Conservation (phyloP, 2,888 invertebrate species). For the Calameuta filiformis region DNA sequence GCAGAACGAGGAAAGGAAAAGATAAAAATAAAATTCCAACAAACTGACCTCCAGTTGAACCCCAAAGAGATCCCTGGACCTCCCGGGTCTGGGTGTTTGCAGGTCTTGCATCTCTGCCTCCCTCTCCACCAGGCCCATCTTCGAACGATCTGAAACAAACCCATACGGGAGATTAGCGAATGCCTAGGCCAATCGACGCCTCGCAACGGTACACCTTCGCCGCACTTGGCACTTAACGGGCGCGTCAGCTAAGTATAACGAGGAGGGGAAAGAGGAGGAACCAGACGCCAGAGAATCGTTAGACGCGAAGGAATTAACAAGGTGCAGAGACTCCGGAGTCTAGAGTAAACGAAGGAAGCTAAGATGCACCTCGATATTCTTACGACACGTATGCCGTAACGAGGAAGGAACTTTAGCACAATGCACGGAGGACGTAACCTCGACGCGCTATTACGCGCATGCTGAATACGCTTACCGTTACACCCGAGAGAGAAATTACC, state of each 20-base stretch:
- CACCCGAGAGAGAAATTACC: constrained; percentile 41
- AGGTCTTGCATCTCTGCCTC: constrained; percentile 58
- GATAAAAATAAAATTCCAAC: neutral
- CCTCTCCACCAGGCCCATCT: constrained; percentile 60
- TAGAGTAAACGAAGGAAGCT: too few relatives aligned
- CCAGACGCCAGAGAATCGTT: too few relatives aligned
- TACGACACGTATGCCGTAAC: neutral
- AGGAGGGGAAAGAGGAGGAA: too few relatives aligned
- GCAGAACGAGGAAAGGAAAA: neutral
- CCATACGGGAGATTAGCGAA: too few relatives aligned
- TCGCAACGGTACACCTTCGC: too few relatives aligned
- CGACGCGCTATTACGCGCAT: constrained; percentile 6
- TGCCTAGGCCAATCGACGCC: too few relatives aligned
- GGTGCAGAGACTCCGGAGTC: too few relatives aligned
- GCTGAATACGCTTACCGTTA: constrained; percentile 3
- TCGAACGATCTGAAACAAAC: constrained; percentile 34
- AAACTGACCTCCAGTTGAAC: constrained; percentile 72
- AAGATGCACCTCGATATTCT: neutral
- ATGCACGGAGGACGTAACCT: neutral
- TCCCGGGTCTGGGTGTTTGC: constrained; percentile 64
- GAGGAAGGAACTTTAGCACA: neutral
- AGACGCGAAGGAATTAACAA: too few relatives aligned
- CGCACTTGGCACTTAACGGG: too few relatives aligned
- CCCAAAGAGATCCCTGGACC: constrained; percentile 72
- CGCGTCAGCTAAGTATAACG: too few relatives aligned